phyloP scores from a whole-genome alignment of 2,888 invertebrate genomes.

The Hypsopygia costalis region DNA sequence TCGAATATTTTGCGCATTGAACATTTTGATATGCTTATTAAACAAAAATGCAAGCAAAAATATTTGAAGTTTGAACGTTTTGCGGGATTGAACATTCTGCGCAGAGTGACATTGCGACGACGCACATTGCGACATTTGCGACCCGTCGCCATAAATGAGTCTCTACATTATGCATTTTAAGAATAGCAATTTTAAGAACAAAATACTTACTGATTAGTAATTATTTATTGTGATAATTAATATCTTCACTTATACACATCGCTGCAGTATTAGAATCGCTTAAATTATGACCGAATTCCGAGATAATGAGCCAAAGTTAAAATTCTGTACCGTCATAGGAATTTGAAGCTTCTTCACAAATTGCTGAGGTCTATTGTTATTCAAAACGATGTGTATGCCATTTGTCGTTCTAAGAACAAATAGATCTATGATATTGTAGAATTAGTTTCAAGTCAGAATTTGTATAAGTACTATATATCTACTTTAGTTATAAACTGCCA shows the following conservation, averaged over 20 bases:
- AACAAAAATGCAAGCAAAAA: too few species aligned
- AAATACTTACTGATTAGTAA: conserved; percentile 28
- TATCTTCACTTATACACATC: conserved; percentile 9
- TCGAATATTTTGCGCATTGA: too few species aligned
- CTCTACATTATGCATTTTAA: conserved; percentile 25
- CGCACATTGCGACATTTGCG: too few species aligned
- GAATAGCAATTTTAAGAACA: conserved; percentile 33
- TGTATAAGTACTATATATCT: conserved; percentile 22
- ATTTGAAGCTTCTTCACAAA: conserved; percentile 16
- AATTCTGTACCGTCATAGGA: conserved; percentile 31
- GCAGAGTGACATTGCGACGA: too few species aligned
- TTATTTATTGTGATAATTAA: conserved; percentile 40
- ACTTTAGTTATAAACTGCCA: conserved; percentile 68
- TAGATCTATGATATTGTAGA: conserved; percentile 48
- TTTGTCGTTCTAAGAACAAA: conserved; percentile 49
- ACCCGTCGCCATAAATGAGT: too few species aligned
- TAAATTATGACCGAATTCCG: conserved; percentile 33
- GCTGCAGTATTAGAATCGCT: conserved; percentile 17
- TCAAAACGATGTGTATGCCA: conserved; percentile 59
- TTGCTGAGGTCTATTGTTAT: conserved; percentile 36
- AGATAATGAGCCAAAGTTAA: conserved; percentile 53
- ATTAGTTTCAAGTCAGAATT: conserved; percentile 15
- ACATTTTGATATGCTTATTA: too few species aligned
- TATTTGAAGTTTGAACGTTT: too few species aligned
- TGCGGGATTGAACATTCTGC: too few species aligned